Base-by-base conservation (phyloP, 2,797 vertebrate species). In the Pantherophis alleghaniensis region DNA sequence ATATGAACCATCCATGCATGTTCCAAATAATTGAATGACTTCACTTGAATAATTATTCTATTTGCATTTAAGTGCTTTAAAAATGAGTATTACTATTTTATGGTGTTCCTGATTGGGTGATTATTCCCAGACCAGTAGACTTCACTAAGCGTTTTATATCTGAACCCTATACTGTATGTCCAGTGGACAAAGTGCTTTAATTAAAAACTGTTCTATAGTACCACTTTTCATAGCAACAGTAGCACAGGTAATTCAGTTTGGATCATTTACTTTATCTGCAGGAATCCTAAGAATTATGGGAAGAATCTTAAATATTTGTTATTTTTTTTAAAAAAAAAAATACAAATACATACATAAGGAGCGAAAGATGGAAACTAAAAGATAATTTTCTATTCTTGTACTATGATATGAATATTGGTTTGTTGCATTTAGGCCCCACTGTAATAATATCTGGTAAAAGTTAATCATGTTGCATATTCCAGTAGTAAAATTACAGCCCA, bases 141-240 rank as follows among this genome's bases (percentile, higher is more conserved):
- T 89, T 86, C 92, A 93, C 61, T 94, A 90, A 0, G 11, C 6
- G 59, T 42, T 90, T 86, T 28, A 79, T 66, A 91, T 37, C 47
- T 95, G 93, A 95, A 95, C 94, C 90, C 24, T 60, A 55, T 90
- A 51, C 47, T 51, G 47, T 51, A 16, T 92, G 16, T 90, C 66
- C 53, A 22, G 20, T 66, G 55, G 42, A 94, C 92, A 89, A 94
- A 93, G 18, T 94, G 53, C 90, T 93, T 95, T 92, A 88, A 89
- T 87, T 94, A 88, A 94, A 32, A 96, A 92, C 37, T 94, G 18
- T 32, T 83, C 51, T 91, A 37, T 42, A 37, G 4, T 66, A 93
- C 42, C 61, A 0, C 0, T 83, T 61, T 3, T 79, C 74, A 59
- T 60, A 55, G 59, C 57, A 66, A 93, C 93, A 94, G 90, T 12